Conservation (phyloP, 2,797 vertebrate species). For the Acipenser ruthenus region DNA sequence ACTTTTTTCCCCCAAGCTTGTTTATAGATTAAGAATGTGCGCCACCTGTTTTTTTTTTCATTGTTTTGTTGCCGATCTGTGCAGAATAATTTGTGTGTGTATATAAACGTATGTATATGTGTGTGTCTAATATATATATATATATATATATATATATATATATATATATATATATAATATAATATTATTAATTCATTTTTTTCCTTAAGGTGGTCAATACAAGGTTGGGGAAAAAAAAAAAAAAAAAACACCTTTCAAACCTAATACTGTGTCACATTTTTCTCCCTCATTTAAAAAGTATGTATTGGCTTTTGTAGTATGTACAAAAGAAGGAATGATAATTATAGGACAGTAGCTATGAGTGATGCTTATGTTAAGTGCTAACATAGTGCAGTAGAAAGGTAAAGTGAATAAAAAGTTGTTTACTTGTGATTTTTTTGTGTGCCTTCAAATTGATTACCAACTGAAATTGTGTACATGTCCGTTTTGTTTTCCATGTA, state of each 20-base stretch:
- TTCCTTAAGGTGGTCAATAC: slow-evolving; percentile 14
- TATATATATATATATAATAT: no score
- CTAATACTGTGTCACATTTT: slow-evolving; percentile 43
- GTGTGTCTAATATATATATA: no score
- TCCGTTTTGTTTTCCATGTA: slow-evolving; percentile 11
- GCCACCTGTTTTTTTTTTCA: slow-evolving; percentile 39
- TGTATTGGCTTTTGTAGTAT: slow-evolving; percentile 78
- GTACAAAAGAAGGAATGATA: slow-evolving; percentile 58
- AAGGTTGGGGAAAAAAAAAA: slow-evolving; percentile 47
- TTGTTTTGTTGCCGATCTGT: slow-evolving; percentile 47
- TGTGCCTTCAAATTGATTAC: no score
- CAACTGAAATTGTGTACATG: no score
- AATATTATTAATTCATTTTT: slow-evolving; percentile 14
- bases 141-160: no score
- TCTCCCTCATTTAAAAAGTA: slow-evolving; percentile 61
- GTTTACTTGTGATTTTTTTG: background rate
- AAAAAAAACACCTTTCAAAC: slow-evolving; percentile 39
- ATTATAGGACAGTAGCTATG: slow-evolving; percentile 56
- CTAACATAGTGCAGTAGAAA: slow-evolving; percentile 67
- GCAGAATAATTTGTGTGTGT: slow-evolving; percentile 62
- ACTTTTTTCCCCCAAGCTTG: slow-evolving; percentile 59
- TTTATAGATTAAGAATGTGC: slow-evolving; percentile 67
- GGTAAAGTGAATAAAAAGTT: slow-evolving; percentile 50
- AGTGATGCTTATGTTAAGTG: slow-evolving; percentile 58
- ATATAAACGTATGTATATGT: slow-evolving; percentile 48